Conservation (phyloP, 1,140 invertebrate genomes). For the Caenorhabditis elegans region WBcel235 BX284606.5:7796001-7796500, state of each 20-base stretch:
- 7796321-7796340: conserved; percentile 42
- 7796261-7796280: background rate
- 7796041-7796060: background rate
- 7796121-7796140: conserved; percentile 10
- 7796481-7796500: conserved; percentile 39
- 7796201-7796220: background rate
- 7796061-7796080: conserved; percentile 28
- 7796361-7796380: conserved; percentile 21
- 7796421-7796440: conserved; percentile 30
- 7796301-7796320: conserved; percentile 45
- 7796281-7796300: conserved; percentile 10
- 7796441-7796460: background rate
- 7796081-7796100: conserved; percentile 6
- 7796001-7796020: conserved; percentile 36
- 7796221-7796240: conserved; percentile 11
- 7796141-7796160: conserved; percentile 2
- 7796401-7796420: conserved; percentile 30
- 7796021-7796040: conserved; percentile 28
- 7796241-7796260: background rate
- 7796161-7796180: conserved; percentile 37
- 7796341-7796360: conserved; percentile 25
- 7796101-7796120: background rate
- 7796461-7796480: conserved; percentile 37
- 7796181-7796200: background rate
- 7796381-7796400: conserved; percentile 27